A percentile compares a stretch with the other conserved stretches of the same genome.
phyloP scores from a whole-genome alignment of 2,888 invertebrate species.

The Ormyrus thymus region DNA sequence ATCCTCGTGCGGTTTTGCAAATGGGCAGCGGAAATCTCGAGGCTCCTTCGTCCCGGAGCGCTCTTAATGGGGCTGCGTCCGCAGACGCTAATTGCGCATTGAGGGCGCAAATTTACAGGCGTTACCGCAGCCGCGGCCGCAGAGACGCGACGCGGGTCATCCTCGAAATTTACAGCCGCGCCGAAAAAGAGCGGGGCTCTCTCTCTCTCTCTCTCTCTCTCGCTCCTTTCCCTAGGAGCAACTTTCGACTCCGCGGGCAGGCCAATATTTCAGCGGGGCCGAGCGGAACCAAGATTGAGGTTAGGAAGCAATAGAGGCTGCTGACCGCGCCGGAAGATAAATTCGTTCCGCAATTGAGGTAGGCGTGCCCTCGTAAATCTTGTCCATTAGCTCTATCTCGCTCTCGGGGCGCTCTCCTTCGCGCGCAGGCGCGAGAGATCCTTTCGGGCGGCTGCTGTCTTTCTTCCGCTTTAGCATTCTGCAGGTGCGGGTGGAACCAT shows the following conservation, averaged over 20 bases:
- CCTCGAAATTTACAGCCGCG: constrained; percentile 56
- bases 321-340: constrained; percentile 72
- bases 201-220: too few species aligned
- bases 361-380: constrained; percentile 63
- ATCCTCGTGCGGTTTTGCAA: too few species aligned
- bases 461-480: constrained; percentile 19
- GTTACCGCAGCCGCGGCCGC: constrained; percentile 58
- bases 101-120: constrained; percentile 64
- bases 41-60: too few species aligned
- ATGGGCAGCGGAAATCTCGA: too few species aligned
- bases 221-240: constrained; percentile 48
- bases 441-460: neutral
- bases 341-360: constrained; percentile 74
- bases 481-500: constrained; percentile 15
- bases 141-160: constrained; percentile 38
- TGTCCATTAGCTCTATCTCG: constrained; percentile 68
- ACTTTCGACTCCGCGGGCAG: constrained; percentile 71
- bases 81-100: constrained; percentile 64
- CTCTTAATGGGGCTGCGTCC: constrained; percentile 51
- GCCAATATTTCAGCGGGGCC: constrained; percentile 69
- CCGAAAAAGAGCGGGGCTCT: neutral
- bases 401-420: constrained; percentile 53
- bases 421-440: constrained; percentile 34
- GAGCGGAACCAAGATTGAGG: constrained; percentile 70
- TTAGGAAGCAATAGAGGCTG: constrained; percentile 70